These are phyloP conservation scores for Palythoa grandiflora DNA, from an alignment of 92 coral and sea anemone genomes.

Conservation along the genomic window DNA sequence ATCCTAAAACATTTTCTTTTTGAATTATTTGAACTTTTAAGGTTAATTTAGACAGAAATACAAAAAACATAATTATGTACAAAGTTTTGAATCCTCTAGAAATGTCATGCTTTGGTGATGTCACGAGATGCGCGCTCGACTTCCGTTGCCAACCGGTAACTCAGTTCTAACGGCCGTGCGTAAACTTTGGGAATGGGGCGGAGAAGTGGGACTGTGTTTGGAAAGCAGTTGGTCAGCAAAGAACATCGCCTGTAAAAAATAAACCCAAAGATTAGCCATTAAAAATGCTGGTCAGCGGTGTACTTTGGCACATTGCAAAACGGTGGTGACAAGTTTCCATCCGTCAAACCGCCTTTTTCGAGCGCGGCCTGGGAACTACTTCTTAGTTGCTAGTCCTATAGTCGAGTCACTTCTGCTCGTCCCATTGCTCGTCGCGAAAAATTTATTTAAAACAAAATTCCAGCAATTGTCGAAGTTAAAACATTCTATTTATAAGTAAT, in stretches of 20 bases:
- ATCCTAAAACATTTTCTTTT: not conserved
- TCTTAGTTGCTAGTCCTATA: too few species aligned
- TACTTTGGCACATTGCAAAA: not conserved
- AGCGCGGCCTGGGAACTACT: too few species aligned
- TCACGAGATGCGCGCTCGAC: constrained; percentile 36
- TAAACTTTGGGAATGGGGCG: constrained; percentile 71
- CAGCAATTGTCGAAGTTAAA: too few species aligned
- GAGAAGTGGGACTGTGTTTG: constrained; percentile 68
- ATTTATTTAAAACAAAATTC: too few species aligned
- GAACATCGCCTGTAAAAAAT: constrained; percentile 89
- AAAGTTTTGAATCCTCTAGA: not conserved
- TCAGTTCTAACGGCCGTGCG: constrained; percentile 86
- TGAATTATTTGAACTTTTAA: not conserved
- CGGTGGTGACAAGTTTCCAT: too few species aligned
- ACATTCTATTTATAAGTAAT: too few species aligned
- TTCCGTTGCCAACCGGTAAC: constrained; percentile 78
- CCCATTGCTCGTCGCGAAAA: too few species aligned
- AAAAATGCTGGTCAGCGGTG: not conserved
- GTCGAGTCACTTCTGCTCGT: too few species aligned
- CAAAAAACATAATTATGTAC: not conserved
- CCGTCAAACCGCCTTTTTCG: too few species aligned
- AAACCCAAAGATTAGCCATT: not conserved
- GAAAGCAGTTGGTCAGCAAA: constrained; percentile 94
- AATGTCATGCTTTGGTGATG: not conserved
- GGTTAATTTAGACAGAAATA: not conserved